Evolutionary conservation across 1,140 invertebrate genomes (phyloP), one percentile per base, ranked within the genome.

Genomic region (Argopecten irradians): DNA sequence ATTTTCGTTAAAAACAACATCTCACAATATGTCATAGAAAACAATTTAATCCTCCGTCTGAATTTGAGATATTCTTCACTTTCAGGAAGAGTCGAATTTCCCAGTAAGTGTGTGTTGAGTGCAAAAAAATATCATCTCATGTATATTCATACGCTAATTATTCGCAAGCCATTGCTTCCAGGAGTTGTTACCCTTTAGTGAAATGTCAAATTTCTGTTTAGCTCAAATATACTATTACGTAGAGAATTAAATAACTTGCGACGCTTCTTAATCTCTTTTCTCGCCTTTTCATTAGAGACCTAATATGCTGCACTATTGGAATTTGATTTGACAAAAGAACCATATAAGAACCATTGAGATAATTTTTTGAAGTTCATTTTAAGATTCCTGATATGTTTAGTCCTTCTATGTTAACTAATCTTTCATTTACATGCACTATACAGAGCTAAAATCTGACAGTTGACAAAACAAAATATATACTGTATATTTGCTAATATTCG

Each of bases 91-190:
- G 55, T 71, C 55, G 55, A 71, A 71, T 71, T 71, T 71, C 55
- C 55, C 55, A 71, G 55, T 71, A 71, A 71, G 55, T 71, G 55
- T 71, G 55, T 71, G 55, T 71, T 71, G 55, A 71, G 55, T 71
- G 55, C n/a, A 28, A 71, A 11, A 39, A 71, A 71, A 71, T 71
- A 71, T 71, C 55, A 71, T 71, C 55, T 71, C 55, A 71, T 71
- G 55, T 71, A 71, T 71, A 71, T 71, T 71, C 55, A 71, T 71
- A 71, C n/a, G 55, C 55, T 71, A 71, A 71, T 71, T 71, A 71
- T 71, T 28, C 55, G 22, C 55, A 71, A 71, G 55, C 55, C 55
- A 71, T 22, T 71, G 55, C 55, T 71, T 71, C 28, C 55, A 71
- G 55, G 55, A 71, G 55, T 71, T 71, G 55, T 71, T 22, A 22